These are phyloP conservation scores for Rattus rattus DNA, from an alignment of 2,113 vertebrate species.

Conservation along the genomic window DNA sequence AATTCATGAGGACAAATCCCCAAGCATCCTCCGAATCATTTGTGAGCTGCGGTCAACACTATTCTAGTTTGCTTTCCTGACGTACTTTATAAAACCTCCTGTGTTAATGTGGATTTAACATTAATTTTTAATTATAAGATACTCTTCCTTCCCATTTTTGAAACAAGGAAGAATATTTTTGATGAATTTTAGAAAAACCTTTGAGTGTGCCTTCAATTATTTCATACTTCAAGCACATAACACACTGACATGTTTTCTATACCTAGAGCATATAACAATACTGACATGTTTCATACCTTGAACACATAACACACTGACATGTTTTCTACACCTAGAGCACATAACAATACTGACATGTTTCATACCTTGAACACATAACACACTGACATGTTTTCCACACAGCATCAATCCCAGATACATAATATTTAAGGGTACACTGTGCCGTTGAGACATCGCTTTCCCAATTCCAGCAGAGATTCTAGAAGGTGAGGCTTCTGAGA, in stretches of 20 bases:
- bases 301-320: no score
- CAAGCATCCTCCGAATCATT: slow-evolving; percentile 61
- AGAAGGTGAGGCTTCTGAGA: background rate
- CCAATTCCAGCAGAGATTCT: background rate
- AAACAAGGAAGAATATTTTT: background rate
- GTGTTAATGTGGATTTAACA: background rate
- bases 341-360: background rate
- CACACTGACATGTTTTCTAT: no score
- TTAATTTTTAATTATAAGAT: slow-evolving; percentile 9
- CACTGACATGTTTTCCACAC: background rate
- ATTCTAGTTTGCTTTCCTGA: background rate
- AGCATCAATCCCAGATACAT: background rate
- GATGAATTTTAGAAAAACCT: background rate
- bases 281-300: no score
- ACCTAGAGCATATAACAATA: background rate
- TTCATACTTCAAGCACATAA: background rate
- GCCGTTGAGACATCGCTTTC: background rate
- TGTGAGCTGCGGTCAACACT: slow-evolving; percentile 42
- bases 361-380: background rate
- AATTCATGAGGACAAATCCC: slow-evolving; percentile 73
- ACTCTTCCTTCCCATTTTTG: accelerated
- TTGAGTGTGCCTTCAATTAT: background rate
- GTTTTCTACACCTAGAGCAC: no score
- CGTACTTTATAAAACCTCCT: slow-evolving; percentile 15
- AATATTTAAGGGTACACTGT: background rate